A percentile compares a stretch with the other conserved stretches of the same genome.
Evolutionary conservation across 2,113 vertebrate genomes (phyloP).

Genomic region (Todiramphus saurophagus): DNA sequence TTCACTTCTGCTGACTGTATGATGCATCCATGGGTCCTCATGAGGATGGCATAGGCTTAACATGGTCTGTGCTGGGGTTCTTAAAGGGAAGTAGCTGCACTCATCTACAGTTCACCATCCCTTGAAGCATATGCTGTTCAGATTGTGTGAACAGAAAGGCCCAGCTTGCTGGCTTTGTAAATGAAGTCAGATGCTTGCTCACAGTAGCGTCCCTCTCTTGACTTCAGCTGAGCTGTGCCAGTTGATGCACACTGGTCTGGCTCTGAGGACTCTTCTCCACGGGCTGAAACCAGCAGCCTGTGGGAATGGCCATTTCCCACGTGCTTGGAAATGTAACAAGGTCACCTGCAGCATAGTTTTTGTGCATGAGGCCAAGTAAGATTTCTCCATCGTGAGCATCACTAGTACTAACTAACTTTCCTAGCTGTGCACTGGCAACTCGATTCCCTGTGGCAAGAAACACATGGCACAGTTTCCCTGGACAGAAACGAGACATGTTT

Average conservation of each 20-base stretch:
- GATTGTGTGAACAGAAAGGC: background rate
- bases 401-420: background rate
- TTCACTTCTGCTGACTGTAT: rapidly evolving
- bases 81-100: background rate
- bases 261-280: background rate
- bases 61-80: background rate
- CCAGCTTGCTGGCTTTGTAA: background rate
- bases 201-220: background rate
- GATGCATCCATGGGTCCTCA: rapidly evolving
- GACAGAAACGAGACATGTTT: background rate
- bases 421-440: background rate
- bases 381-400: background rate
- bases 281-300: background rate
- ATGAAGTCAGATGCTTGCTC: background rate
- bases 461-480: background rate
- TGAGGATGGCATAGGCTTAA: background rate
- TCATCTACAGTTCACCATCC: background rate
- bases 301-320: background rate
- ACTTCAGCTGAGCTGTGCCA: background rate
- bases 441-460: background rate
- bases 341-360: background rate
- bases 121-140: background rate
- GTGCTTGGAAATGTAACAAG: background rate
- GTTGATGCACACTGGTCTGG: background rate
- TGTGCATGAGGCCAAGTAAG: background rate